These are phyloP conservation scores for Eulacestoma nigropectus DNA, from an alignment of 2,113 vertebrate genomes.

Conservation along the genomic window DNA sequence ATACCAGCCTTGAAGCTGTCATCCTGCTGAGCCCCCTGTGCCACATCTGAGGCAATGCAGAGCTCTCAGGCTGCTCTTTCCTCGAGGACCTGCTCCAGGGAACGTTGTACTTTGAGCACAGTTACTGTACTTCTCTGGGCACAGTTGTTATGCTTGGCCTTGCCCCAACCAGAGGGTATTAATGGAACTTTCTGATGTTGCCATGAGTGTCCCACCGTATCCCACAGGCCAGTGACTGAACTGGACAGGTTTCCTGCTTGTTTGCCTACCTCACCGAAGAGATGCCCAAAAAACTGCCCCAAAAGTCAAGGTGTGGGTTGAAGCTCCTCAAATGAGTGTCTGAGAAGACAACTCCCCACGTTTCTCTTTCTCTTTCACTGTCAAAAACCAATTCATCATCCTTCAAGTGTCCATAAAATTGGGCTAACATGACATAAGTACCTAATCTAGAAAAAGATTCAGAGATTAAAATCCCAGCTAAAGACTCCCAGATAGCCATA, in stretches of 20 bases:
- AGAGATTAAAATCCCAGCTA: neutral
- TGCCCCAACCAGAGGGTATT: neutral
- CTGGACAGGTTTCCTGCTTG: neutral
- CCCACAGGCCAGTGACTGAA: neutral
- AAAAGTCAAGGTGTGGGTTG: neutral
- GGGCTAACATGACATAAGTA: neutral
- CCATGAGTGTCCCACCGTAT: neutral
- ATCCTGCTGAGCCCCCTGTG: neutral
- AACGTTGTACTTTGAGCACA: neutral
- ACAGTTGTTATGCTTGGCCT: neutral
- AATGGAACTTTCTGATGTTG: neutral
- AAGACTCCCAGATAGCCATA: neutral
- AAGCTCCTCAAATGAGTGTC: neutral
- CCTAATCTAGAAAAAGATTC: neutral
- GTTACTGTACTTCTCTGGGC: neutral
- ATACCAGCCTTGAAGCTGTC: neutral
- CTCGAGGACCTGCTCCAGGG: neutral
- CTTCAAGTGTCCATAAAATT: neutral
- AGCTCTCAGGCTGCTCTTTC: neutral
- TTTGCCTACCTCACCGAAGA: rapidly evolving
- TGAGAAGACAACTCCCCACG: rapidly evolving
- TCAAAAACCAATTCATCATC: neutral
- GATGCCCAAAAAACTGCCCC: neutral
- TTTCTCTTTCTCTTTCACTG: neutral
- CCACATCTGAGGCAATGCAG: neutral